Conservation (phyloP, 2,888 invertebrate genomes). For the Scaptomyza flava region DNA sequence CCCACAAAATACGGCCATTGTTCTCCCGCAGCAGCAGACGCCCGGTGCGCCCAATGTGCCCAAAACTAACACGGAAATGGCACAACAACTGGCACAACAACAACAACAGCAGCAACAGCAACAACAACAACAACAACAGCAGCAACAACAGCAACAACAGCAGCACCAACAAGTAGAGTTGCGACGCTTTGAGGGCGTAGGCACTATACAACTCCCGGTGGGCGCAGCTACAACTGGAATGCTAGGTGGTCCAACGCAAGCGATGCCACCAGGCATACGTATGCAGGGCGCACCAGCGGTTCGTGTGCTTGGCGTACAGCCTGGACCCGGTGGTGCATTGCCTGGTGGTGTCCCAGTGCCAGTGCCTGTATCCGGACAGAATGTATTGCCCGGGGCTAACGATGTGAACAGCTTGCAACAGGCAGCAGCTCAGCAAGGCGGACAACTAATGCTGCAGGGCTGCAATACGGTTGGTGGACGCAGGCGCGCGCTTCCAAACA, state of each 20-base stretch:
- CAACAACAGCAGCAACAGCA: conserved; percentile 10
- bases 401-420: conserved; percentile 66
- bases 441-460: conserved; percentile 62
- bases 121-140: conserved; percentile 24
- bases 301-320: conserved; percentile 69
- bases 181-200: conserved; percentile 80
- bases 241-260: conserved; percentile 64
- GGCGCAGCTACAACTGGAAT: conserved; percentile 54
- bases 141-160: conserved; percentile 57
- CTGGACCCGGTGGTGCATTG: conserved; percentile 59
- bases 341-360: conserved; percentile 50
- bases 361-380: conserved; percentile 47
- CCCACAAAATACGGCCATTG: conserved; percentile 64
- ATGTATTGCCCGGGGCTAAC: conserved; percentile 50
- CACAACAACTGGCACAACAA: conserved; percentile 71
- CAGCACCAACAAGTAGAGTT: conserved; percentile 79
- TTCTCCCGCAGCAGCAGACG: conserved; percentile 69
- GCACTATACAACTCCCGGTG: conserved; percentile 57
- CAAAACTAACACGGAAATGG: conserved; percentile 73
- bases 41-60: conserved; percentile 64
- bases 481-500: conserved; percentile 60
- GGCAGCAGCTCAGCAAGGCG: conserved; percentile 41
- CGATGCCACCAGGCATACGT: conserved; percentile 80
- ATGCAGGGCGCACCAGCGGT: conserved; percentile 82
- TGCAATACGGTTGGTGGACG: conserved; percentile 71